Evolutionary conservation across 2,113 vertebrate genomes (phyloP).

Genomic region (Stigmatopora argus): DNA sequence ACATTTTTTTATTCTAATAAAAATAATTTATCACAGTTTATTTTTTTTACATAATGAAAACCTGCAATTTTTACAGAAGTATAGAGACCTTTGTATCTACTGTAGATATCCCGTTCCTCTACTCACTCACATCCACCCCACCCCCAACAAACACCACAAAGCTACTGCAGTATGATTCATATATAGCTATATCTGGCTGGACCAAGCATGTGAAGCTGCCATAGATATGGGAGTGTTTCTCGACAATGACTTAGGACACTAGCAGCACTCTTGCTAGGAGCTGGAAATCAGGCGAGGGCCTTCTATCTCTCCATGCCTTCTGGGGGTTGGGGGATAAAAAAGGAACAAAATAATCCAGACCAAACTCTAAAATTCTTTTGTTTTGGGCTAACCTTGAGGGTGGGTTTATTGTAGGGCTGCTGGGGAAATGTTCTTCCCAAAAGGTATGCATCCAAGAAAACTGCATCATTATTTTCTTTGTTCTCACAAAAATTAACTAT

Average conservation of each 20-base stretch:
- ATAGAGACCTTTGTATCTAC: neutral
- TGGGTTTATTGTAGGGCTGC: neutral
- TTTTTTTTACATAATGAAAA: neutral
- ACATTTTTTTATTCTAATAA: neutral
- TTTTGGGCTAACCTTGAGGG: no score
- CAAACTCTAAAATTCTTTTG: slow-evolving; percentile 5
- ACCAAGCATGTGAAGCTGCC: slow-evolving; percentile 40
- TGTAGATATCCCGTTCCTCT: slow-evolving; percentile 23
- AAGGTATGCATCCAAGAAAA: neutral
- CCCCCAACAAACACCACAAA: neutral
- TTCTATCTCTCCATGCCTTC: slow-evolving; percentile 22
- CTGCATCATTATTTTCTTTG: neutral
- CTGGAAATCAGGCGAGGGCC: slow-evolving; percentile 44
- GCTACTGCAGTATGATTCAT: slow-evolving; percentile 47
- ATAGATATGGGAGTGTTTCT: slow-evolving; percentile 43
- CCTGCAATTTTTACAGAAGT: neutral
- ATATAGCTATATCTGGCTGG: slow-evolving; percentile 8
- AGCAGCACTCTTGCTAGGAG: slow-evolving; percentile 42
- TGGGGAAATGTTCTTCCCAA: neutral
- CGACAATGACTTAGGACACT: slow-evolving; percentile 49
- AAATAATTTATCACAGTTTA: neutral
- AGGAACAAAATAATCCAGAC: slow-evolving; percentile 34
- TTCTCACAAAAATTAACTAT: slow-evolving; percentile 9
- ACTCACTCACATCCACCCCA: neutral
- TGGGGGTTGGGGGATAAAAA: slow-evolving; percentile 24